Conservation (phyloP, 2,888 invertebrate genomes). For the Epirrhoe alternata region DNA sequence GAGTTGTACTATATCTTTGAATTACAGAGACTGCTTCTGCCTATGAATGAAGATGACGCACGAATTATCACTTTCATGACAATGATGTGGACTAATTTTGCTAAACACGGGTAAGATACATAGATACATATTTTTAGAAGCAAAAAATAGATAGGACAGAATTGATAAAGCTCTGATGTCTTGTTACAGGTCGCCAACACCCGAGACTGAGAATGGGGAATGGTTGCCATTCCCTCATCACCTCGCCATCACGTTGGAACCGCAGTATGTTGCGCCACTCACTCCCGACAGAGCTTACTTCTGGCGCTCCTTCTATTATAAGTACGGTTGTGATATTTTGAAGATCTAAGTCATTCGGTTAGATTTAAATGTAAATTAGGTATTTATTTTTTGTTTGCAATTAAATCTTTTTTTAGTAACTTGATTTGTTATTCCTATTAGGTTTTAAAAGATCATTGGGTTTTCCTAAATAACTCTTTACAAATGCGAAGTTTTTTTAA, state of each 20-base stretch:
- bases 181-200: slow-evolving; percentile 67
- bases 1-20: slow-evolving; percentile 77
- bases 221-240: slow-evolving; percentile 74
- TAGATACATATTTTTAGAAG: neutral
- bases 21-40: slow-evolving; percentile 68
- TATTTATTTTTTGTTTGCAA: neutral
- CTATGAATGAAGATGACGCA: slow-evolving; percentile 75
- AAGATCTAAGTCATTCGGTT: neutral
- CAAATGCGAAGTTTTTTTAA: no score
- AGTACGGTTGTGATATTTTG: slow-evolving; percentile 70
- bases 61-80: slow-evolving; percentile 78
- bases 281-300: slow-evolving; percentile 76
- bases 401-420: neutral
- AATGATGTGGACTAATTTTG: slow-evolving; percentile 81
- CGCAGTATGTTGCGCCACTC: slow-evolving; percentile 71
- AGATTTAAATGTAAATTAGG: neutral
- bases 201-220: slow-evolving; percentile 67
- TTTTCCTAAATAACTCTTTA: no score
- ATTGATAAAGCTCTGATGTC: neutral
- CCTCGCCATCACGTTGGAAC: slow-evolving; percentile 70
- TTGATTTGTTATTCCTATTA: no score
- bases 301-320: slow-evolving; percentile 69
- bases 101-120: slow-evolving; percentile 72
- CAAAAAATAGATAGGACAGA: no score
- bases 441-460: no score